Conservation (phyloP, 2,797 vertebrate genomes). For the Gallinago solitaria region DNA sequence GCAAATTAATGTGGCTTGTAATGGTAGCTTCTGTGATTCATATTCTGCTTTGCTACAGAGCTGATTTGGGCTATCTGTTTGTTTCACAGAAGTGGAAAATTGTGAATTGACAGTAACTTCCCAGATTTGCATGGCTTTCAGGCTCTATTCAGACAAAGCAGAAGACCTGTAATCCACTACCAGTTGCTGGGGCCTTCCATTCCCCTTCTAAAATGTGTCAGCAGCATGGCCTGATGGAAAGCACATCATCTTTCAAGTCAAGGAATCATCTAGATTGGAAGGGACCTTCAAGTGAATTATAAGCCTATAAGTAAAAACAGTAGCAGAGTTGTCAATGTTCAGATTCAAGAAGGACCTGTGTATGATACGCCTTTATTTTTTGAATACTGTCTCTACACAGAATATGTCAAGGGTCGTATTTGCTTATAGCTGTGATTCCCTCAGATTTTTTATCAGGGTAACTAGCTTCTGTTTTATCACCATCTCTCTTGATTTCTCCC, state of each 20-base stretch:
- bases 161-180: not conserved
- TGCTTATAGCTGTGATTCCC: not conserved
- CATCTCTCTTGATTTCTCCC: conserved; percentile 37
- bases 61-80: not conserved
- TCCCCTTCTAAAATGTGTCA: not conserved
- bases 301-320: not conserved
- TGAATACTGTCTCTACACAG: not conserved
- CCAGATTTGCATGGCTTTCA: not conserved
- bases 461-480: not conserved
- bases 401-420: not conserved
- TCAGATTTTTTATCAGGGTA: not conserved
- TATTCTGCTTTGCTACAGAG: not conserved
- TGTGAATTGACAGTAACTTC: not conserved
- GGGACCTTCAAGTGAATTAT: not conserved
- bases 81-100: not conserved
- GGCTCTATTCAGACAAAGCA: not conserved
- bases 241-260: not conserved
- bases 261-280: too few species aligned
- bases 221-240: not conserved
- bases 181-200: not conserved
- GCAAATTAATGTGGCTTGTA: not conserved
- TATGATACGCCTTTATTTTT: not conserved
- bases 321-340: not conserved
- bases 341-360: not conserved
- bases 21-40: not conserved